Conservation (phyloP, 2,797 vertebrate species). For the Artibeus lituratus region DNA sequence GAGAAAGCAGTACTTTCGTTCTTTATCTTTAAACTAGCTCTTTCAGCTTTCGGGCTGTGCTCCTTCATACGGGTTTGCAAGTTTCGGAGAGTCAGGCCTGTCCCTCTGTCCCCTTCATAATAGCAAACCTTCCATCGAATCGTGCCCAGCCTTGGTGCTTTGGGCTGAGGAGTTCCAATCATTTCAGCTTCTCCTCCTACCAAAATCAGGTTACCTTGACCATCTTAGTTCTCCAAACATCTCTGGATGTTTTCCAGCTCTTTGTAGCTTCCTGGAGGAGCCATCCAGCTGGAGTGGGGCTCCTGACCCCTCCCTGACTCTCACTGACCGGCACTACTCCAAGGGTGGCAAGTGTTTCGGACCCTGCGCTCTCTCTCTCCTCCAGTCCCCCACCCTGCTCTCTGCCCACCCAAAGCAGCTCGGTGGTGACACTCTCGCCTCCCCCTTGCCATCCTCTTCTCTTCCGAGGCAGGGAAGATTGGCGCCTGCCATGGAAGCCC, state of each 20-base stretch:
- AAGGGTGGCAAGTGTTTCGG: background rate
- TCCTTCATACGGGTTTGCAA: background rate
- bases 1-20: background rate
- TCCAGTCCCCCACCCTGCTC: background rate
- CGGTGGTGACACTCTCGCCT: background rate
- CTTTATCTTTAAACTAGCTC: background rate
- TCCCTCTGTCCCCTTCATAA: background rate
- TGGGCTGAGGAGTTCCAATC: background rate
- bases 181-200: background rate
- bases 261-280: background rate
- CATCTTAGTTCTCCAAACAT: background rate
- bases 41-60: background rate
- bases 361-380: background rate
- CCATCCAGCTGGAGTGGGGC: background rate
- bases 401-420: background rate
- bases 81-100: background rate
- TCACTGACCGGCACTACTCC: background rate
- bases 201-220: constrained; percentile 27
- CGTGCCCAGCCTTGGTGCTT: background rate
- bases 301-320: background rate
- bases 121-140: background rate
- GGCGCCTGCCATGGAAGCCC: background rate
- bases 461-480: too few species aligned
- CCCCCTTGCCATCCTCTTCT: background rate
- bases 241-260: background rate